Evolutionary conservation across 2,113 vertebrate genomes (phyloP).

Genomic region (Xyliphius kryptos): DNA sequence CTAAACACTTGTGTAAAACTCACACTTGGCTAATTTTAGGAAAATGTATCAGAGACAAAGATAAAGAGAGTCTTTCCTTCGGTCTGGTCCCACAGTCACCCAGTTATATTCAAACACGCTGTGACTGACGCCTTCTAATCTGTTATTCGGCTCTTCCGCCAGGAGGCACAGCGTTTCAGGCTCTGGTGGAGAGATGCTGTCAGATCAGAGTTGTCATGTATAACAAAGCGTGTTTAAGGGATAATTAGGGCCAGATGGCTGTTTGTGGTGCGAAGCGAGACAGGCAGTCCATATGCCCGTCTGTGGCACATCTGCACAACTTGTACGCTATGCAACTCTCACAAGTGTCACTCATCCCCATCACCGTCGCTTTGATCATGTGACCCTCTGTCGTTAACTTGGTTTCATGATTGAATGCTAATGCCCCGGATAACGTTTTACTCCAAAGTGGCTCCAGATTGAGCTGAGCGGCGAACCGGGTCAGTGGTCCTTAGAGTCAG

Average conservation of each 20-base stretch:
- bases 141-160: constrained; percentile 33
- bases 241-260: constrained; percentile 48
- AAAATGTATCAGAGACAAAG: no score
- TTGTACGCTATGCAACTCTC: constrained; percentile 35
- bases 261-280: constrained; percentile 39
- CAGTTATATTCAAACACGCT: constrained; percentile 35
- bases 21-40: no score
- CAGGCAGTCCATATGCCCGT: constrained; percentile 44
- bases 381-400: neutral
- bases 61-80: no score
- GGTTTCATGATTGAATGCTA: no score
- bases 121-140: constrained; percentile 41
- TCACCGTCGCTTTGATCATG: constrained; percentile 2
- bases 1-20: no score
- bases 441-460: no score
- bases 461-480: no score
- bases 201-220: constrained; percentile 43
- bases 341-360: constrained; percentile 42
- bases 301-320: constrained; percentile 40
- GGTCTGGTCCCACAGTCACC: no score
- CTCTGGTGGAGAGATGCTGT: constrained; percentile 40
- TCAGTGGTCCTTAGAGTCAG: no score
- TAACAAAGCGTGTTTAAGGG: constrained; percentile 46
- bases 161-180: constrained; percentile 41
- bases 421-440: no score